Percentiles rank a stretch among this genome's conserved stretches.
Evolutionary conservation across 1,140 invertebrate genomes (phyloP).

Genomic region (Dryas iulia): DNA sequence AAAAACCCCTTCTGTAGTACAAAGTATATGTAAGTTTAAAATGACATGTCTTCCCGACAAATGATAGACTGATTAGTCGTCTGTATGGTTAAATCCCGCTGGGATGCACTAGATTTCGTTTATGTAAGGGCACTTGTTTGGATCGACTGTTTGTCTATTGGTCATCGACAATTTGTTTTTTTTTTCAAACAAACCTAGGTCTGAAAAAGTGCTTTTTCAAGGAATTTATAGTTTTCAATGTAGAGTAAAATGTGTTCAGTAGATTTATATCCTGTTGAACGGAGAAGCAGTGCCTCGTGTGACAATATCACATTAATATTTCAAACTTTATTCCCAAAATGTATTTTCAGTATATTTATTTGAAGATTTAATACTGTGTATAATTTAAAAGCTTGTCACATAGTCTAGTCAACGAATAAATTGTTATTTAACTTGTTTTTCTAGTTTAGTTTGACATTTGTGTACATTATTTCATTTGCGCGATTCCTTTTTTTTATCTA

Average conservation of each 20-base stretch:
- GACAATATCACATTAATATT: conserved; percentile 32
- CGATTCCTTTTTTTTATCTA: conserved; percentile 24
- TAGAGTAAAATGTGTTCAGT: conserved; percentile 39
- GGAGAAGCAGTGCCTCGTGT: conserved; percentile 38
- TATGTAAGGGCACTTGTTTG: conserved; percentile 69
- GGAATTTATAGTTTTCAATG: conserved; percentile 23
- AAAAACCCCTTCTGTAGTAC: conserved; percentile 63
- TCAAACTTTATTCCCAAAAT: neutral
- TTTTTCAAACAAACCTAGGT: conserved; percentile 32
- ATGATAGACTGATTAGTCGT: conserved; percentile 64
- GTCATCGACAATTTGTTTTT: neutral
- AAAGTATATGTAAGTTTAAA: conserved; percentile 65
- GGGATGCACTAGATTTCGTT: conserved; percentile 74
- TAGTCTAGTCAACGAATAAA: conserved; percentile 33
- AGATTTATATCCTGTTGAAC: conserved; percentile 25
- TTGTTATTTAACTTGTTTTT: conserved; percentile 24
- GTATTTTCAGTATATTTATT: conserved; percentile 2
- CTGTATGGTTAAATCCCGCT: conserved; percentile 59
- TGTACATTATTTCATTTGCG: conserved; percentile 32
- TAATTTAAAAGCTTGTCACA: conserved; percentile 30
- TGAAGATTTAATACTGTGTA: conserved; percentile 16
- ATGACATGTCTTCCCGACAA: conserved; percentile 64
- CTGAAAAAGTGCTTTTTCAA: conserved; percentile 67
- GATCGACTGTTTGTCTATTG: conserved; percentile 31
- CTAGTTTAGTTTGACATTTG: conserved; percentile 26